Evolutionary conservation across 2,113 vertebrate genomes (phyloP).

Genomic region (Chrysochloris asiatica): DNA sequence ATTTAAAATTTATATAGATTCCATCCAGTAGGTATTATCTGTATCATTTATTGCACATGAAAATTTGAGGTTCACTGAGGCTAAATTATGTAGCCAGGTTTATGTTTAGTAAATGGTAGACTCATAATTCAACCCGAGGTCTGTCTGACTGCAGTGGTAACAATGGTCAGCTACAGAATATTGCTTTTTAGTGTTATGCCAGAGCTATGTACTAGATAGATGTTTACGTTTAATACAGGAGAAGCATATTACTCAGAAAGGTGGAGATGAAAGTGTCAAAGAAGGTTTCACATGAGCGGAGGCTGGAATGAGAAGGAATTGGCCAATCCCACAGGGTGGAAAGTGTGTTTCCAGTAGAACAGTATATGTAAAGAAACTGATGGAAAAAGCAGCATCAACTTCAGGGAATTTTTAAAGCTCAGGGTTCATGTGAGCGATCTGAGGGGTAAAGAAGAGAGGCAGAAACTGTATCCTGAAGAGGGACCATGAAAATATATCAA

Average conservation of each 20-base stretch:
- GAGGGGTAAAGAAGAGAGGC: accelerated
- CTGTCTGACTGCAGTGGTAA: not conserved
- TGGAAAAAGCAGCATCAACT: not conserved
- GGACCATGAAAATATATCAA: not conserved
- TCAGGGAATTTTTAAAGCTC: not conserved
- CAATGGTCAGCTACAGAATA: not conserved
- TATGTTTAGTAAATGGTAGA: not conserved
- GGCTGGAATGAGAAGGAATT: not conserved
- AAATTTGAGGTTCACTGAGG: not conserved
- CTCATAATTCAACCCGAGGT: not conserved
- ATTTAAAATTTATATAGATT: not conserved
- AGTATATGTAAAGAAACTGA: not conserved
- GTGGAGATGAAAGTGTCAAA: not conserved
- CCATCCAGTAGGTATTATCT: not conserved
- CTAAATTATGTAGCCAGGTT: not conserved
- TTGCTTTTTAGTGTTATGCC: not conserved
- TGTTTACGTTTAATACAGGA: not conserved
- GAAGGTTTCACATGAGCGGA: not conserved
- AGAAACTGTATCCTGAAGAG: not conserved
- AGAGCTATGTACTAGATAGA: not conserved
- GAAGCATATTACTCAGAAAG: slow-evolving; percentile 6
- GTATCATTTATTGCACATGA: not conserved
- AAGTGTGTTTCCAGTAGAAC: not conserved
- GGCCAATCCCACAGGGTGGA: not conserved
- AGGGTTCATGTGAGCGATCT: not conserved